A percentile compares a stretch with the other conserved stretches of the same genome.
phyloP scores from a whole-genome alignment of 2,888 invertebrate species.

The Macaria notata region DNA sequence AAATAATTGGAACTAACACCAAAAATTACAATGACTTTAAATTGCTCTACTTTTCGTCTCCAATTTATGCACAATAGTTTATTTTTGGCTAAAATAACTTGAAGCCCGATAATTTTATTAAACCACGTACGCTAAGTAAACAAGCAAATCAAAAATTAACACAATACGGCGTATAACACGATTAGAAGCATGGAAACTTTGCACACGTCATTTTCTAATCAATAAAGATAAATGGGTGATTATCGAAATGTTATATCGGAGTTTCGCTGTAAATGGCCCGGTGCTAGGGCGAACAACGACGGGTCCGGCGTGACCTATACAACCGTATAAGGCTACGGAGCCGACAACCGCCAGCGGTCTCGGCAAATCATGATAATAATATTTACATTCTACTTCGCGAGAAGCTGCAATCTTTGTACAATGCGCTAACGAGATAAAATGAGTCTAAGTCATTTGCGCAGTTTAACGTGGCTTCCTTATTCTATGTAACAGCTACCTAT shows the following conservation, averaged over 20 bases:
- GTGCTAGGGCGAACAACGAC: conserved; percentile 45
- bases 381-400: conserved; percentile 60
- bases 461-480: conserved; percentile 9
- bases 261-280: conserved; percentile 54
- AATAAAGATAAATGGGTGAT: conserved; percentile 26
- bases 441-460: conserved; percentile 17
- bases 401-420: conserved; percentile 48
- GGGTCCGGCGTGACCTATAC: conserved; percentile 55
- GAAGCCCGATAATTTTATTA: too few species aligned
- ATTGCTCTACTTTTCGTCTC: too few species aligned
- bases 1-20: too few species aligned
- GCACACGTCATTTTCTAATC: conserved; percentile 24
- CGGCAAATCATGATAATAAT: conserved; percentile 64
- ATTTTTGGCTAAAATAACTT: too few species aligned
- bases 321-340: conserved; percentile 65
- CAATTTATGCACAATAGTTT: too few species aligned
- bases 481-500: background rate
- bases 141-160: too few species aligned
- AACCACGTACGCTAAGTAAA: too few species aligned
- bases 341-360: conserved; percentile 55
- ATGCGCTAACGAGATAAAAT: conserved; percentile 27
- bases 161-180: too few species aligned
- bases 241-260: conserved; percentile 38
- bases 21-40: too few species aligned
- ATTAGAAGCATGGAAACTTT: background rate